Base-by-base conservation (phyloP, 1,140 invertebrate genomes). In the Caenorhabditis latens region DNA sequence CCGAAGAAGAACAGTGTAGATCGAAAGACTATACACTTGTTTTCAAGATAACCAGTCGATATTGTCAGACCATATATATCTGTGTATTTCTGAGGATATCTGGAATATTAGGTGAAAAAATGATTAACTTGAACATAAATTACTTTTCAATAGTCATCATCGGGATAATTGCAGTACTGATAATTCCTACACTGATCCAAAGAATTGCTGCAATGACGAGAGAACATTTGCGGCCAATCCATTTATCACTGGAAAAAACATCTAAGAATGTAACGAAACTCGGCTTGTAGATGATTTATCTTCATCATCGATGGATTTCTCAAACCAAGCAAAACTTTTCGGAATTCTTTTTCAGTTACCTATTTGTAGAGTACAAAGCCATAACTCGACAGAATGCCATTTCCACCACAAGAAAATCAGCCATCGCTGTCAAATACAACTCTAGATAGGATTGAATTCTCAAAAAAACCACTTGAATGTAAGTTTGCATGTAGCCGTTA, bases 331-430 rank as follows among this genome's bases (percentile, higher is more conserved):
- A 32, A 32, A 32, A 32, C 32, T 32, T 16, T 16, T 58, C 55
- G 6, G 19, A 19, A 7, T 16, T 58, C 14, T n/a, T 14, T 7
- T 58, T 58, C 14, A 58, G n/a, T 19, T 63, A 63, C 61, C 61
- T 63, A 32, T 63, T 32, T 32, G 24, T 14, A 7, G 55, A 2
- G 14, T 16, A 63, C 0, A 63, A 19, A 24, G 61, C 61, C 61
- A 63, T 63, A 63, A 63, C 61, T 32, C 61, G 6, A 40, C 61
- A 63, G 14, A 63, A 63, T 63, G 61, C 32, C 61, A 63, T 63
- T 40, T 63, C 21, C 8, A 63, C 61, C 6, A 63, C 61, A 63
- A 63, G 61, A 9, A 11, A 63, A 63, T 63, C 61, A 9, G 61
- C 11, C 61, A 63, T 63, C 32, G 32, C 24, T 32, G 61, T 13